phyloP scores from a whole-genome alignment of 2,113 vertebrate species.

The Sinocyclocheilus anophthalmus region DNA sequence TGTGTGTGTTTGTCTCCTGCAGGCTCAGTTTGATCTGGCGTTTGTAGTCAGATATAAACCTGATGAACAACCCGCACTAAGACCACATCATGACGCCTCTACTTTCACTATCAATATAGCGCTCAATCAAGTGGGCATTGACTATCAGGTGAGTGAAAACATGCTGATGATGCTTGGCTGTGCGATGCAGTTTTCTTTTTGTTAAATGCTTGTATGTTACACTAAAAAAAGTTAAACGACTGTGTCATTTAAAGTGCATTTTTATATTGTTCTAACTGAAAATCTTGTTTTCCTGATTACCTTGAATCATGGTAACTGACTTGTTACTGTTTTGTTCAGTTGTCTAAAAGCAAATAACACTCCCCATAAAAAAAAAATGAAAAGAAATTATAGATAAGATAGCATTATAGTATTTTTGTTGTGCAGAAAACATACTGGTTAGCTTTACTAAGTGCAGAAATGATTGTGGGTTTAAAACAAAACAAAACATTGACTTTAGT shows the following conservation, averaged over 20 bases:
- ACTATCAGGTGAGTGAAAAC: constrained; percentile 86
- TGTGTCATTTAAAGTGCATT: background rate
- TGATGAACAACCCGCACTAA: constrained; percentile 88
- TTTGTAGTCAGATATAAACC: constrained; percentile 96
- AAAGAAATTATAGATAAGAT: too few species aligned
- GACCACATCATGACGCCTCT: constrained; percentile 93
- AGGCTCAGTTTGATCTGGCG: constrained; percentile 94
- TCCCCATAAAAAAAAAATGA: too few species aligned
- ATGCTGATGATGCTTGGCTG: background rate
- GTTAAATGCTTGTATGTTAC: background rate
- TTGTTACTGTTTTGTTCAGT: too few species aligned
- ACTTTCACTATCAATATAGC: constrained; percentile 97
- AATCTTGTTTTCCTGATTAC: too few species aligned
- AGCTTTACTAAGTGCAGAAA: too few species aligned
- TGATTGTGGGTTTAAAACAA: too few species aligned
- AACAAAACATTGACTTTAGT: too few species aligned
- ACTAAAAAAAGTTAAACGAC: background rate
- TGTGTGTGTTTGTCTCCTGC: constrained; percentile 59
- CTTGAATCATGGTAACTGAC: too few species aligned
- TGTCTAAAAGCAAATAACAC: too few species aligned
- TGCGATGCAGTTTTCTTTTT: background rate
- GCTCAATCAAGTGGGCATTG: constrained; percentile 84
- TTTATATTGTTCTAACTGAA: background rate
- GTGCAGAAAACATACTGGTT: too few species aligned
- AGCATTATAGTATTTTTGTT: too few species aligned